phyloP scores from a whole-genome alignment of 2,888 invertebrate genomes.

The Eledona agricola region DNA sequence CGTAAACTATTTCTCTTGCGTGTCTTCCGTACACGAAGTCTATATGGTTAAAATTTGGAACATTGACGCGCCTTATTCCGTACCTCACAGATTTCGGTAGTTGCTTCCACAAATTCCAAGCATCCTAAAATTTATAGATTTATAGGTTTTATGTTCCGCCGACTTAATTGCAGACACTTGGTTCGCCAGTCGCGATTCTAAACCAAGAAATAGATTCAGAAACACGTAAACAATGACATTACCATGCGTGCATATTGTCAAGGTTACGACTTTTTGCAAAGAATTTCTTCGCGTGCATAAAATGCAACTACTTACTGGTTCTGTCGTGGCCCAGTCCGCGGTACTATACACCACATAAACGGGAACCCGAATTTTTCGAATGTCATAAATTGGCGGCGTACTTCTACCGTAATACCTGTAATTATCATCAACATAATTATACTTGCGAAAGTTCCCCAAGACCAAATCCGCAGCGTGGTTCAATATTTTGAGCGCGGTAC shows the following conservation, averaged over 20 bases:
- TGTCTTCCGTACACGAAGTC: conserved; percentile 59
- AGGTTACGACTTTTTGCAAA: conserved; percentile 13
- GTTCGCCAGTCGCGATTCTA: too few relatives aligned
- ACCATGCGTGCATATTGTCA: conserved; percentile 9
- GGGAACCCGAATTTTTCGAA: conserved; percentile 63
- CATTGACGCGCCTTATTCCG: too few relatives aligned
- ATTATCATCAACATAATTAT: conserved; percentile 65
- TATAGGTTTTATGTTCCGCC: too few relatives aligned
- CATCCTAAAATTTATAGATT: too few relatives aligned
- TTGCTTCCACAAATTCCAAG: too few relatives aligned
- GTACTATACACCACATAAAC: conserved; percentile 66
- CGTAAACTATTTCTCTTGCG: conserved; percentile 52
- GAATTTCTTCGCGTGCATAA: too few relatives aligned
- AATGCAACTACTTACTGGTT: conserved; percentile 57
- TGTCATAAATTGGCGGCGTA: conserved; percentile 66
- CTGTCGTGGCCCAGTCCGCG: conserved; percentile 69
- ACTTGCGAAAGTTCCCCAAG: conserved; percentile 63
- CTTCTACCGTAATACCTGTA: conserved; percentile 62
- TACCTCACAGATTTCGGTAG: too few relatives aligned
- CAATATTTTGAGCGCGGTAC: conserved; percentile 56
- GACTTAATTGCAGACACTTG: too few relatives aligned
- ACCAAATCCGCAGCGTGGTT: conserved; percentile 56
- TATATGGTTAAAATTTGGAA: conserved; percentile 61
- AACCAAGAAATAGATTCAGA: neutral
- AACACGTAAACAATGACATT: conserved; percentile 1